Base-by-base conservation (phyloP, 2,888 invertebrate genomes). In the Drosophila infuscata region DNA sequence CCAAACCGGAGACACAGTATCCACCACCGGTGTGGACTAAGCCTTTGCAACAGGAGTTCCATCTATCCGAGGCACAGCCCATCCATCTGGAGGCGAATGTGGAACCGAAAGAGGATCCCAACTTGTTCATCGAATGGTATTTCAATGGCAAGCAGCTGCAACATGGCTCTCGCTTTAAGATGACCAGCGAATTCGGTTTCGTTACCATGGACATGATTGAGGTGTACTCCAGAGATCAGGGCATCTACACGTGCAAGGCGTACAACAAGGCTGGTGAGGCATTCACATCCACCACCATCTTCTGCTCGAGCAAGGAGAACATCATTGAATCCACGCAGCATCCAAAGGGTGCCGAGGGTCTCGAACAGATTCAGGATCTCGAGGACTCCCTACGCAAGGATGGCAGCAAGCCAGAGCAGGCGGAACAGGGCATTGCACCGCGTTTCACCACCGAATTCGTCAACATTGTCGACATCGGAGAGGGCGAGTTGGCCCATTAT, bases 401-500 rank as follows among this genome's bases (percentile, higher is more conserved):
- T 74, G 96, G 96, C 67, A 95, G 95, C 33, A 95, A 94, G 70
- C 94, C 95, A 29, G 94, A 95, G 1, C 96, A 96, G 73, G 95
- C 95, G 52, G 97, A 97, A 77, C 95, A 95, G 76, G 98, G 97
- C 12, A 96, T 97, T 91, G 95, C 98, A 66, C 98, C 98, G 46
- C 96, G 96, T 68, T 98, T 98, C 91, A 97, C 97, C 8, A 97
- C 97, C 0, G 96, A 97, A 91, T 98, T 98, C 93, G 95, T 96
- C 83, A 96, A 97, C 81, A 94, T 98, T 70, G 94, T 95, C 12
- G 97, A 97, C 88, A 94, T 99, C 57, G 96, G 96, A 48, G 99
- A 99, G 94, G 98, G 98, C 67, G 98, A 99, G 93, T 96, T 98
- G 82, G 99, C 99, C 81, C 99, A 99, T 93, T 99, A 99, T 93